These are phyloP conservation scores for Microchrysa polita DNA, from an alignment of 2,888 invertebrate species.

Conservation along the genomic window DNA sequence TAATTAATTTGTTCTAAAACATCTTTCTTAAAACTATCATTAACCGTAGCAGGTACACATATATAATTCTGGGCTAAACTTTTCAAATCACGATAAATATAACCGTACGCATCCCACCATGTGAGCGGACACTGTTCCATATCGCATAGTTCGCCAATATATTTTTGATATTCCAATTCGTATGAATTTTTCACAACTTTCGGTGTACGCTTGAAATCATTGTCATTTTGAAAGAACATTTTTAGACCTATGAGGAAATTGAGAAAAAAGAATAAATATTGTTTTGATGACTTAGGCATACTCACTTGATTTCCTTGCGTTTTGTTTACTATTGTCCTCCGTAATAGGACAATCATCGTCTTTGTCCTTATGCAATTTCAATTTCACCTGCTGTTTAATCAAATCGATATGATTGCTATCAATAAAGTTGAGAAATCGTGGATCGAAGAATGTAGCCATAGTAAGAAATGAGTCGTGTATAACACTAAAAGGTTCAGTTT, in stretches of 20 bases:
- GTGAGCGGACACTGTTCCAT: conserved; percentile 56
- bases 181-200: conserved; percentile 50
- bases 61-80: conserved; percentile 55
- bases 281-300: no score
- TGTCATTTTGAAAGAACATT: conserved; percentile 30
- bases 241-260: conserved; percentile 39
- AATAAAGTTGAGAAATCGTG: conserved; percentile 55
- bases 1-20: conserved; percentile 23
- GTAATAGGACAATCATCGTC: not conserved
- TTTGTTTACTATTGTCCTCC: not conserved
- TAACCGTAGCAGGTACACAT: conserved; percentile 55
- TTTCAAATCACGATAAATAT: conserved; percentile 53
- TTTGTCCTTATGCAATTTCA: conserved; percentile 49
- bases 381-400: conserved; percentile 48
- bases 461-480: conserved; percentile 52
- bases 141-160: conserved; percentile 53
- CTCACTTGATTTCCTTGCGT: conserved; percentile 50
- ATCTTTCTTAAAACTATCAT: conserved; percentile 49
- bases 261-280: no score
- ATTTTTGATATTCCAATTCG: conserved; percentile 55
- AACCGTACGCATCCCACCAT: conserved; percentile 56
- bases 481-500: conserved; percentile 29
- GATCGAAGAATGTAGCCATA: conserved; percentile 56
- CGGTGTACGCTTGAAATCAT: conserved; percentile 27
- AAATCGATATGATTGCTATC: conserved; percentile 46